Base-by-base conservation (phyloP, 2,797 vertebrate species). In the Tapera naevia region DNA sequence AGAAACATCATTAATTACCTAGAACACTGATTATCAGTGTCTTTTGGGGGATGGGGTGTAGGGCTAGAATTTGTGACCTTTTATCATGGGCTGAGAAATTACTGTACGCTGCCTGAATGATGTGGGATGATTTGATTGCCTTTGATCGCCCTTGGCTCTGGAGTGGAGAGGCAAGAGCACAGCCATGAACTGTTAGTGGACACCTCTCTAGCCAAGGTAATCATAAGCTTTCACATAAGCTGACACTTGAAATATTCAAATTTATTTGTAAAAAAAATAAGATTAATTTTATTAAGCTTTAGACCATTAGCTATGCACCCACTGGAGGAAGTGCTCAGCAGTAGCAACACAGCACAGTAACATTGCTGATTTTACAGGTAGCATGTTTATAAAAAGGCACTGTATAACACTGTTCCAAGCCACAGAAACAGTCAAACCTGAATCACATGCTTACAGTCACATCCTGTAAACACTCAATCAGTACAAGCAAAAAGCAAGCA, bases 361-460 rank as follows among this genome's bases (percentile, higher is more conserved):
- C 48, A 18, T 2, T 39, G 41, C 53, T 65, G 72, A 82, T 78
- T 24, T 37, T 87, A 50, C 46, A 62, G 50, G 86, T 3, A 35
- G 14, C 13, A 22, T 2, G 3, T 43, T 87, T 60, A 13, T 51
- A 30, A 72, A 71, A 41, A 86, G 32, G 51, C 66, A 32, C 41
- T 64, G 53, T 16, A 6, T 67, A 89, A 74, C 45, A 81, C 33
- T 0, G 32, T 88, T 95, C 17, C 24, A 65, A 62, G 91, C 88
- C 79, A 93, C 39, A 32, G 64, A 91, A 39, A 67, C 46, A 28
- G 64, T 78, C 86, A 86, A 91, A 93, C 78, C 66, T 74, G 0
- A 43, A 50, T 86, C 73, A 37, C 72, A 23, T 81, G 86, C 81
- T 84, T 53, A 18, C 58, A 91, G 75, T 96, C 92, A 92, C 56